Base-by-base conservation (phyloP, 2,888 invertebrate species). In the Drosophila subsilvestris region DNA sequence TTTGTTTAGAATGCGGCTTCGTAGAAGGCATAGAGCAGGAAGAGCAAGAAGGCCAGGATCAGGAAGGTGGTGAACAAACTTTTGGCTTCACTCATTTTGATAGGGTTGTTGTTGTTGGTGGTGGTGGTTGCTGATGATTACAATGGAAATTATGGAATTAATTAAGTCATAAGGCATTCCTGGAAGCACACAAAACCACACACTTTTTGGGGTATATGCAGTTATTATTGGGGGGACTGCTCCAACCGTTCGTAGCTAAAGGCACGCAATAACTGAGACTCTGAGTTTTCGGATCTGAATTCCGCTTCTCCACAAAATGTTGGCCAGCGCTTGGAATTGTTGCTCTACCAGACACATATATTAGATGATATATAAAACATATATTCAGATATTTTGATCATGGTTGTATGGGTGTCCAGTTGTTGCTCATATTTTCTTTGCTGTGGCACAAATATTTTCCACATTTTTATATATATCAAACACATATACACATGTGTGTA, bases 31-130 rank as follows among this genome's bases (percentile, higher is more conserved):
- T 95, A 95, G 73, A 95, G 93, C 69, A 95, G 93, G 86, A 94
- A 93, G 72, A 95, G 93, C 65, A 95, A 93, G 61, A 95, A 93
- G 88, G 95, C 94, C 90, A 95, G 92, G 91, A 95, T 95, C 77
- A 95, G 91, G 91, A 95, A 95, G 81, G 95, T 95, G 91, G 95
- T 95, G 89, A 95, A 93, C 79, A 95, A 93, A 92, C 94, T 95
- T 79, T 93, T 94, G 79, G 95, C 94, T 92, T 95, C 95, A 92
- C 90, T 92, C 91, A 92, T 92, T 74, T 86, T 91, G 86, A 55
- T 60, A 51, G 53, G 55, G 25, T 6, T 25, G 63, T 74, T 61
- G 73, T 61, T 76, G 68, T 59, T 80, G 75, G 55, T 78, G 71
- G 18, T 69, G 62, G 50, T 79, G 74, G 68, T 53, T 74, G 68